Conservation (phyloP, 1,140 invertebrate genomes). For the Caenorhabditis remanei region DNA sequence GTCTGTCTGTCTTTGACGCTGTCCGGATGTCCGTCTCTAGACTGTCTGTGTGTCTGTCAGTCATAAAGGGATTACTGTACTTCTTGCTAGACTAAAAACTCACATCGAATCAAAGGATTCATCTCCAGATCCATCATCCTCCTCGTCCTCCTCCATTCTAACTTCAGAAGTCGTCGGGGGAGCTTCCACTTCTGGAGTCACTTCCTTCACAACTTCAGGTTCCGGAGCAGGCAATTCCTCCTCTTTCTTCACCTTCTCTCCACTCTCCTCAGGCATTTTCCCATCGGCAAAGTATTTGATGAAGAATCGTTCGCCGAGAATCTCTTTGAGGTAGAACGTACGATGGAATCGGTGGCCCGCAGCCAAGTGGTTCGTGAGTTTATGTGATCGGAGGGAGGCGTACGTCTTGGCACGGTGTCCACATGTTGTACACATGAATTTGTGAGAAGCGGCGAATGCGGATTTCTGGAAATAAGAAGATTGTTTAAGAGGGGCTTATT, state of each 20-base stretch:
- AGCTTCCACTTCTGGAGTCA: too few relatives aligned
- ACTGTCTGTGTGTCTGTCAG: too few relatives aligned
- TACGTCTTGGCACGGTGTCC: background rate
- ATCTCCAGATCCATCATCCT: background rate
- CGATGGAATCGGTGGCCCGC: background rate
- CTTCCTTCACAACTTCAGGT: too few relatives aligned
- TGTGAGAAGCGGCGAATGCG: background rate
- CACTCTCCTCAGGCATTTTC: background rate
- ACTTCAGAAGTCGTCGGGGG: background rate
- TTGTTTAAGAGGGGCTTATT: background rate
- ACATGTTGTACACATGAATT: background rate
- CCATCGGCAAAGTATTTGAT: background rate
- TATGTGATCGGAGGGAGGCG: background rate
- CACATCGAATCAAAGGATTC: constrained; percentile 27
- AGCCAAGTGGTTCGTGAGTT: background rate
- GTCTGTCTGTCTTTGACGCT: too few relatives aligned
- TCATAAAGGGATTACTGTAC: too few relatives aligned
- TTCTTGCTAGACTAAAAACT: too few relatives aligned
- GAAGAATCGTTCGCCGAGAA: constrained; percentile 13
- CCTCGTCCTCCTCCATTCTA: background rate
- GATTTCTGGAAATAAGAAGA: background rate
- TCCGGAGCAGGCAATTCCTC: too few relatives aligned
- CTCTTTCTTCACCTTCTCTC: background rate
- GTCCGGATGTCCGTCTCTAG: too few relatives aligned
- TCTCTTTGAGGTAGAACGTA: constrained; percentile 25